phyloP scores from a whole-genome alignment of 2,113 vertebrate species.

The Semnornis frantzii region DNA sequence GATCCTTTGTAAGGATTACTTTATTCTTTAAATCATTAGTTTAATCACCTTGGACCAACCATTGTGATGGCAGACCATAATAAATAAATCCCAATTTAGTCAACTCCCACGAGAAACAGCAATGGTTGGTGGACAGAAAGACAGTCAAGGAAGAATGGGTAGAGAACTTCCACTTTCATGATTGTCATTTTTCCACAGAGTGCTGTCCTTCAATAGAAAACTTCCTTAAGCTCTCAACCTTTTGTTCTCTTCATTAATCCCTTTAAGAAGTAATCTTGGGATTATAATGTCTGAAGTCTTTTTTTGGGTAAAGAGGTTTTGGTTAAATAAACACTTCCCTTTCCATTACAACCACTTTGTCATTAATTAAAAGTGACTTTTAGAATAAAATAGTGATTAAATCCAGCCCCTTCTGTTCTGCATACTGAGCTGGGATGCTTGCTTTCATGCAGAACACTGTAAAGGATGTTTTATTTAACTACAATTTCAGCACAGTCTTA shows the following conservation, averaged over 20 bases:
- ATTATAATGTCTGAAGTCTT: not conserved
- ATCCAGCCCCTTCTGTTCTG: not conserved
- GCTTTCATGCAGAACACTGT: not conserved
- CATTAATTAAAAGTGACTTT: conserved; percentile 58
- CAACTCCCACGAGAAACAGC: too few species aligned
- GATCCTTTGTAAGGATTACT: not conserved
- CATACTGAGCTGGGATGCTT: not conserved
- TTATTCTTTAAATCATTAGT: not conserved
- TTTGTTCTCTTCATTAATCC: conserved; percentile 14
- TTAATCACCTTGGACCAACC: not conserved
- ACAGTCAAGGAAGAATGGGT: not conserved
- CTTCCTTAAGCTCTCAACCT: not conserved
- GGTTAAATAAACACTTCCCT: conserved; percentile 22
- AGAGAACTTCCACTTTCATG: not conserved
- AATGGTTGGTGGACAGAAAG: not conserved
- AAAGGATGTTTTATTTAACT: not conserved
- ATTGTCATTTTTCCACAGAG: not conserved
- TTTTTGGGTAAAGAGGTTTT: conserved; percentile 17
- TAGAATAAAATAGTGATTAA: conserved; percentile 35
- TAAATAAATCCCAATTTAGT: not conserved
- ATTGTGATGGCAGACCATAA: not conserved
- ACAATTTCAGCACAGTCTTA: not conserved
- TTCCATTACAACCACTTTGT: conserved; percentile 33
- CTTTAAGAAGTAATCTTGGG: not conserved
- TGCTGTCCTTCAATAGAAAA: not conserved